Conservation (phyloP, 2,797 vertebrate species). For the Cygnus olor region DNA sequence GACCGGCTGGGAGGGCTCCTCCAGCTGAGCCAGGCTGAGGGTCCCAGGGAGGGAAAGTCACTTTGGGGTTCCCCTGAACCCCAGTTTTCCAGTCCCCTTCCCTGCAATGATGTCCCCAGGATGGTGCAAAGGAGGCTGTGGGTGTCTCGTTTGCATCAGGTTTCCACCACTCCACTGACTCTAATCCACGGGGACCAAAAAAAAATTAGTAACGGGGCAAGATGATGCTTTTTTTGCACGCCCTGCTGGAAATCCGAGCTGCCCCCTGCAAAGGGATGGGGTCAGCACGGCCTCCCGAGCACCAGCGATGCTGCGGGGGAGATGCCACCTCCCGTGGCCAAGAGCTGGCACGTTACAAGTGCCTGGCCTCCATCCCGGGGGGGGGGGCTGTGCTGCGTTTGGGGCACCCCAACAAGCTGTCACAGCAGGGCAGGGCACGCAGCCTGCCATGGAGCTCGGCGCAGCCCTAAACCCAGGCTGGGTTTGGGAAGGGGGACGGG, state of each 20-base stretch:
- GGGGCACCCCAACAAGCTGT: neutral
- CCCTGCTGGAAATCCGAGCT: neutral
- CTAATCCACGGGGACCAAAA: neutral
- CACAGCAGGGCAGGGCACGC: neutral
- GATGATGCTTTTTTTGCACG: neutral
- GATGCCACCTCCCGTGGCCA: neutral
- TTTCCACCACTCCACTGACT: neutral
- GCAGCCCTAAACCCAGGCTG: neutral
- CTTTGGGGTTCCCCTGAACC: neutral
- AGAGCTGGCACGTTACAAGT: rapidly evolving
- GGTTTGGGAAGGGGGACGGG: neutral
- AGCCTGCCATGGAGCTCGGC: neutral
- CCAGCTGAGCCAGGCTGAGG: rapidly evolving
- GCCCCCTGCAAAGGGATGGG: neutral
- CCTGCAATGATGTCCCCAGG: neutral
- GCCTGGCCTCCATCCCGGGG: neutral
- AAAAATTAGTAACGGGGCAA: neutral
- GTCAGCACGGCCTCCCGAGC: neutral
- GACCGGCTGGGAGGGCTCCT: neutral
- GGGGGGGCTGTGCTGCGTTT: neutral
- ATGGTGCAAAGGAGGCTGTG: neutral
- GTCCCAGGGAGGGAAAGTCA: neutral
- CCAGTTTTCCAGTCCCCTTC: neutral
- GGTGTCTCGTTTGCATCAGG: neutral
- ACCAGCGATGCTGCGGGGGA: neutral